Percentiles rank a stretch among this genome's conserved stretches.
Conservation (phyloP, 2,113 vertebrate species). For the Excalfactoria chinensis region DNA sequence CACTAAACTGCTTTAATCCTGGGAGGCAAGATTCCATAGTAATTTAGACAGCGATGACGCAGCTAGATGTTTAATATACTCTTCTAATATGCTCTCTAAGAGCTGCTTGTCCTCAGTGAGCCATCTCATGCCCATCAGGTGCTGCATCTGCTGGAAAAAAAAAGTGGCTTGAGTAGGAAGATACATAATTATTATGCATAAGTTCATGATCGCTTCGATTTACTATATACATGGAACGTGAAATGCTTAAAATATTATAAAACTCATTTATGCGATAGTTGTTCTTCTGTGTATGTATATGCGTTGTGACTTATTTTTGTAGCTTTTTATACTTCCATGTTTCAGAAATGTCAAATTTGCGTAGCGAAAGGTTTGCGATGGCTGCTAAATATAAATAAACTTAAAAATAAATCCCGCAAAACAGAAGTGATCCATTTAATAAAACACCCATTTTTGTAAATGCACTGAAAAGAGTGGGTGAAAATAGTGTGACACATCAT, state of each 20-base stretch:
- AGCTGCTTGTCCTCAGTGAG: background rate
- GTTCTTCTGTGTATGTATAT: background rate
- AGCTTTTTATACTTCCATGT: background rate
- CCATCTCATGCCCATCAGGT: background rate
- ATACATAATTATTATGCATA: background rate
- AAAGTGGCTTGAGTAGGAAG: background rate
- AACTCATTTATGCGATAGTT: accelerated
- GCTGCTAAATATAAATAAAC: conserved; percentile 46
- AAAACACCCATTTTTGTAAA: conserved; percentile 21
- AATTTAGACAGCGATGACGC: background rate
- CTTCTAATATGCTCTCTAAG: background rate
- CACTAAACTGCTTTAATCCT: background rate
- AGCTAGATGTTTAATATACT: background rate
- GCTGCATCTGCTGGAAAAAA: background rate
- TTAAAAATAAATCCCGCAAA: conserved; percentile 62
- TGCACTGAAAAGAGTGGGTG: conserved; percentile 18
- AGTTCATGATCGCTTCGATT: background rate
- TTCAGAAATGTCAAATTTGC: background rate
- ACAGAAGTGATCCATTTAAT: conserved; percentile 28
- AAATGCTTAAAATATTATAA: background rate
- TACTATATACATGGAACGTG: background rate
- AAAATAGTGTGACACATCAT: conserved; percentile 24
- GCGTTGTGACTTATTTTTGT: background rate
- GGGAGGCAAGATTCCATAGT: background rate
- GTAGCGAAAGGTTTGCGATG: background rate